A percentile compares a stretch with the other conserved stretches of the same genome.
Conservation (phyloP, 37 sponge, comb jelly and placozoan genomes). For the Chondrilla cf. caribensis region DNA sequence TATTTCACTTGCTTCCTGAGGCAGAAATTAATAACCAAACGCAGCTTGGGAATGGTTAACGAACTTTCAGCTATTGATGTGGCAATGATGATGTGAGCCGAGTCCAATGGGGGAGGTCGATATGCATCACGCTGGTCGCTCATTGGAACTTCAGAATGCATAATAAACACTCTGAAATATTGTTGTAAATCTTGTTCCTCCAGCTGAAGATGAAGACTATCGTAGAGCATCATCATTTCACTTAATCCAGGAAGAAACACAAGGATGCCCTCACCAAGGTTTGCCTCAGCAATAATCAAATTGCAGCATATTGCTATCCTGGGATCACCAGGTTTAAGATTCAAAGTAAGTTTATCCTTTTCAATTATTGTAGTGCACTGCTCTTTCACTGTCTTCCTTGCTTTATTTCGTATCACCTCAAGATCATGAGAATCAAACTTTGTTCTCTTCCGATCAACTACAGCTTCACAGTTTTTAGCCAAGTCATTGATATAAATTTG, state of each 20-base stretch:
- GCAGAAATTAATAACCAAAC: slow-evolving; percentile 75
- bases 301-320: slow-evolving; percentile 12
- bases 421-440: neutral
- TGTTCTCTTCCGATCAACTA: neutral
- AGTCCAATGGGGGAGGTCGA: slow-evolving; percentile 30
- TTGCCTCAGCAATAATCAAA: slow-evolving; percentile 46
- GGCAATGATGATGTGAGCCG: slow-evolving; percentile 57
- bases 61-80: slow-evolving; percentile 83
- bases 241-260: slow-evolving; percentile 70
- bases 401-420: too few species aligned
- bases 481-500: slow-evolving; percentile 45
- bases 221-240: slow-evolving; percentile 45
- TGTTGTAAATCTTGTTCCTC: neutral
- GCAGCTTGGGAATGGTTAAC: slow-evolving; percentile 63
- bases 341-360: neutral
- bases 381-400: neutral
- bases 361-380: neutral
- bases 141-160: slow-evolving; percentile 73
- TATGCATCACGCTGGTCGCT: slow-evolving; percentile 65
- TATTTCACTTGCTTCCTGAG: slow-evolving; percentile 44
- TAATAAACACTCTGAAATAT: slow-evolving; percentile 42
- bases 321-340: neutral
- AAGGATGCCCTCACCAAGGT: slow-evolving; percentile 47
- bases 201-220: slow-evolving; percentile 15
- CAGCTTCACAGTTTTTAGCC: neutral